Percentiles rank a stretch among this genome's conserved stretches.
Conservation (phyloP, 1,140 invertebrate species). For the Meloidogyne exigua region DNA sequence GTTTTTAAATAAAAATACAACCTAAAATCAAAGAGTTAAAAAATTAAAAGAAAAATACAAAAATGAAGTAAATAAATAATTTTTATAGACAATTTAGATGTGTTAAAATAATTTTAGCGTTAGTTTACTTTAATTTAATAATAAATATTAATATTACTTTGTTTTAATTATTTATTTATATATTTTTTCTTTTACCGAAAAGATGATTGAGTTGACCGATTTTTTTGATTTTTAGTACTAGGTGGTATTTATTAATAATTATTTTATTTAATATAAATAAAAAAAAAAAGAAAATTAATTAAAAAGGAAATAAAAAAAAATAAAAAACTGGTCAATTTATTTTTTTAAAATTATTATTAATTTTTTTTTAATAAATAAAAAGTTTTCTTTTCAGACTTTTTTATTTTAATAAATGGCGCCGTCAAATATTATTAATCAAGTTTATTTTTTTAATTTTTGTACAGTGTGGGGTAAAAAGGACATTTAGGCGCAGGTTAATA, state of each 20-base stretch:
- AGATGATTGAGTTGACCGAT: slow-evolving; percentile 1
- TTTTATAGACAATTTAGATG: too few species aligned
- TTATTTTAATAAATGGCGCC: background rate
- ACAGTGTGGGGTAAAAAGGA: too few species aligned
- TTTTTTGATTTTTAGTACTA: background rate
- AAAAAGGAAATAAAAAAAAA: background rate
- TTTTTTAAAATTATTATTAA: background rate
- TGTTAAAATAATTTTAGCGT: too few species aligned
- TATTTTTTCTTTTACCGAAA: background rate
- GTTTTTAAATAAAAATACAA: too few species aligned
- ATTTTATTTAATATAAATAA: background rate
- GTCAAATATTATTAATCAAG: background rate
- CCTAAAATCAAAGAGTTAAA: too few species aligned
- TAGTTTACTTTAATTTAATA: too few species aligned
- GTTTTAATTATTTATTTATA: background rate
- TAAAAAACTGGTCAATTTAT: background rate
- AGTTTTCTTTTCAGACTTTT: background rate
- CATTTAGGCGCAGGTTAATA: too few species aligned
- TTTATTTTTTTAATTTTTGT: background rate
- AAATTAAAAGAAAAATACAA: too few species aligned
- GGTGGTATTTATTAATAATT: background rate
- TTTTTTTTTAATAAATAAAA: too few species aligned
- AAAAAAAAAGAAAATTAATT: background rate
- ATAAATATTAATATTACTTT: background rate
- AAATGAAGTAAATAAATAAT: too few species aligned